These are phyloP conservation scores for Mionectes olivaceus DNA, from an alignment of 2,797 vertebrate genomes.

Conservation along the genomic window DNA sequence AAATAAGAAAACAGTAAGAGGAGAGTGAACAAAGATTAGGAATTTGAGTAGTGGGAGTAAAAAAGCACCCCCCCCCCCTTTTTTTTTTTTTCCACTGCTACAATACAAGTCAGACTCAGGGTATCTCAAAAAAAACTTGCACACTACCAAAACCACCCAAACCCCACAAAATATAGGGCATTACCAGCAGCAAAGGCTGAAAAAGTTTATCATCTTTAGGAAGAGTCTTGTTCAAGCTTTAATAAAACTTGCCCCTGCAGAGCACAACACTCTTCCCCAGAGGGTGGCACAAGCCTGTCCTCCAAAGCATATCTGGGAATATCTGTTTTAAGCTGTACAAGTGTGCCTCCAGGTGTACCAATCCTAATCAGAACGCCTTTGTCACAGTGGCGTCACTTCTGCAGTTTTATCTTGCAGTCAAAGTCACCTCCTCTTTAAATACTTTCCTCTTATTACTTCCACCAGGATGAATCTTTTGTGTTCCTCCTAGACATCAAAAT, in stretches of 20 bases:
- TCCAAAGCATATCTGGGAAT: neutral
- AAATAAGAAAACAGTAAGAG: neutral
- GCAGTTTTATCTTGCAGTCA: neutral
- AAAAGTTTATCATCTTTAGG: neutral
- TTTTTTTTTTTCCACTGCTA: neutral
- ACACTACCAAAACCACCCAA: neutral
- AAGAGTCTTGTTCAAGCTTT: neutral
- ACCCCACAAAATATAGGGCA: neutral
- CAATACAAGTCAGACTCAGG: neutral
- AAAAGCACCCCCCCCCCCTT: fast-evolving
- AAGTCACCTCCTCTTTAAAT: neutral
- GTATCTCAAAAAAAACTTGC: neutral
- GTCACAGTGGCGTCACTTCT: neutral
- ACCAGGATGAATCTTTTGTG: neutral
- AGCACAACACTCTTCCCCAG: neutral
- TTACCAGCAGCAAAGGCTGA: neutral
- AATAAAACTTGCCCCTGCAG: neutral
- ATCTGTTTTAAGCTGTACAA: neutral
- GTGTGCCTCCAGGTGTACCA: neutral
- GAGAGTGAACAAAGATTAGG: neutral
- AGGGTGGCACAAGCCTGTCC: neutral
- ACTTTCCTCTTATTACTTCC: neutral
- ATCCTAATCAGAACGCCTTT: neutral
- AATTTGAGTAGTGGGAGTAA: neutral
- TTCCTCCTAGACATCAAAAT: neutral